These are phyloP conservation scores for Parauchenoglanis ngamensis DNA, from an alignment of 2,797 vertebrate species.

Conservation along the genomic window DNA sequence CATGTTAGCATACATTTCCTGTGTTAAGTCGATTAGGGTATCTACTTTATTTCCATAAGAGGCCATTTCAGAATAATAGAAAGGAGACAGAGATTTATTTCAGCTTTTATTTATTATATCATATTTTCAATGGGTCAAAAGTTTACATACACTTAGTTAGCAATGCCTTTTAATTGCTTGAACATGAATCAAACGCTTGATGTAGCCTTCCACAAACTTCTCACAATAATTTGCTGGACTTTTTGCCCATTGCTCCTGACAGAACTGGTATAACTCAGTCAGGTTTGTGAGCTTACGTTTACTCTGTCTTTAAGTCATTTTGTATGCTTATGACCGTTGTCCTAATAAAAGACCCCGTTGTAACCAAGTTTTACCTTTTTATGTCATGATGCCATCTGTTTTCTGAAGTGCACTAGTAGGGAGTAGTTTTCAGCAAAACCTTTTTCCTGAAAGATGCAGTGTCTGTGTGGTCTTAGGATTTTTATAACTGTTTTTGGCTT, in stretches of 20 bases:
- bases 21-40: neutral
- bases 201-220: neutral
- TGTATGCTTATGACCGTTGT: neutral
- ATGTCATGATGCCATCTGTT: neutral
- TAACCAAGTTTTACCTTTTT: no score
- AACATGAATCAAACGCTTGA: neutral
- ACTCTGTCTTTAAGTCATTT: neutral
- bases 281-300: neutral
- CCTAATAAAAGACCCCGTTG: neutral
- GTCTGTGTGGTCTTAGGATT: neutral
- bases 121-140: neutral
- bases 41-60: neutral
- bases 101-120: neutral
- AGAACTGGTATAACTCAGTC: neutral
- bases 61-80: neutral
- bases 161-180: neutral
- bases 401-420: neutral
- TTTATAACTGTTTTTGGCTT: neutral
- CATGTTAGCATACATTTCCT: neutral
- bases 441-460: neutral
- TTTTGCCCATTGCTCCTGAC: neutral
- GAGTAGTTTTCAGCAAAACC: neutral
- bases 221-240: neutral
- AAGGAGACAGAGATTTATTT: neutral
- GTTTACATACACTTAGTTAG: neutral